A percentile compares a stretch with the other conserved stretches of the same genome.
Conservation (phyloP, 1,140 invertebrate species). For the Dysdera silvatica region DNA sequence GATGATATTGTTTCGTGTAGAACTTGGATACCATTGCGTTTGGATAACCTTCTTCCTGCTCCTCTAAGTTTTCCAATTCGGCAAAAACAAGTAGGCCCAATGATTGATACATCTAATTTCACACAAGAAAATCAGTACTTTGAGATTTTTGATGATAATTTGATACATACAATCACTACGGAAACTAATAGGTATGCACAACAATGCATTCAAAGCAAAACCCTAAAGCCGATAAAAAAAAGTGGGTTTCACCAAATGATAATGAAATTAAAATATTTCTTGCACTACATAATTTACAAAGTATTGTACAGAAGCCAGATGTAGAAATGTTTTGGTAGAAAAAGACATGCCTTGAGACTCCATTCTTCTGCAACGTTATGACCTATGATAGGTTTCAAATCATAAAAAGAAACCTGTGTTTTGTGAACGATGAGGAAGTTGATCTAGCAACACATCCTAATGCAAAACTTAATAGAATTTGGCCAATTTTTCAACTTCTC, state of each 20-base stretch:
- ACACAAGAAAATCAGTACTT: background rate
- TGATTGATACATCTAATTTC: background rate
- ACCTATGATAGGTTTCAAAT: background rate
- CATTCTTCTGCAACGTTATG: background rate
- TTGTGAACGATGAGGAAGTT: constrained; percentile 1
- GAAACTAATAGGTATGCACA: background rate
- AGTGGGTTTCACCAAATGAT: background rate
- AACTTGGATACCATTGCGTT: background rate
- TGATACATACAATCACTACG: background rate
- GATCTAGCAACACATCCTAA: background rate
- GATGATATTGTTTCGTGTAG: background rate
- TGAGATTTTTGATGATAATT: constrained; percentile 1
- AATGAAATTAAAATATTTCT: constrained; percentile 6
- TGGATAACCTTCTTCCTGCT: background rate
- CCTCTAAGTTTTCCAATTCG: background rate
- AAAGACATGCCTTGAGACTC: background rate
- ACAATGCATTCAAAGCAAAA: background rate
- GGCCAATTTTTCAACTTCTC: background rate
- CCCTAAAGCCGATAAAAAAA: background rate
- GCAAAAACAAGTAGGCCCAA: no score
- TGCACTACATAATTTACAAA: background rate
- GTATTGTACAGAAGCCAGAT: background rate
- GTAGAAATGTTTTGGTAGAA: background rate
- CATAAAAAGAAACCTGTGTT: background rate
- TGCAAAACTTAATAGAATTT: constrained; percentile 1